These are phyloP conservation scores for Drosophila sordidapex DNA, from an alignment of 2,888 invertebrate genomes.

Conservation along the genomic window DNA sequence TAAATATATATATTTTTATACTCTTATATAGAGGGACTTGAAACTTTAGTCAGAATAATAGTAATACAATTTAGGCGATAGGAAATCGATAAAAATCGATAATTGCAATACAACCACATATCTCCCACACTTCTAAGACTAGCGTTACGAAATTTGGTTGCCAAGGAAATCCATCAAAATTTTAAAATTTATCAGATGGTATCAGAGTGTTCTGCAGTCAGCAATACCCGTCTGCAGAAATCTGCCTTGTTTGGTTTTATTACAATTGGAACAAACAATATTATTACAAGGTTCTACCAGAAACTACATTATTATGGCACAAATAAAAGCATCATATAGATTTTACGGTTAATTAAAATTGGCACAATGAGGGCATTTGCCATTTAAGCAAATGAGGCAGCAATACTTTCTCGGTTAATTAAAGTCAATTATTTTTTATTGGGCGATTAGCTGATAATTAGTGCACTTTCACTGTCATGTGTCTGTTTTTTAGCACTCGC, in stretches of 20 bases:
- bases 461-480: background rate
- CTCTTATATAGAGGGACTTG: background rate
- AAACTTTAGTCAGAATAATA: background rate
- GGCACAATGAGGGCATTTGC: background rate
- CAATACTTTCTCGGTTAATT: background rate
- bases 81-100: background rate
- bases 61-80: too few relatives aligned
- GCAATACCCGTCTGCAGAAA: background rate
- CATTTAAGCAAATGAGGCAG: background rate
- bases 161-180: background rate
- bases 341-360: background rate
- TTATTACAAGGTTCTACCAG: background rate
- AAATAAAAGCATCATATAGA: background rate
- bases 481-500: background rate
- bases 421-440: constrained; percentile 3
- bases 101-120: background rate
- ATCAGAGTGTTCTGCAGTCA: background rate
- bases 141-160: background rate
- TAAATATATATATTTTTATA: background rate
- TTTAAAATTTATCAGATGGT: background rate
- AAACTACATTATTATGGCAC: background rate
- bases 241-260: background rate
- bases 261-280: background rate
- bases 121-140: background rate
- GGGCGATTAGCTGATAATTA: constrained; percentile 4